phyloP scores from a whole-genome alignment of 2,888 invertebrate species.

The Hololepta plana region DNA sequence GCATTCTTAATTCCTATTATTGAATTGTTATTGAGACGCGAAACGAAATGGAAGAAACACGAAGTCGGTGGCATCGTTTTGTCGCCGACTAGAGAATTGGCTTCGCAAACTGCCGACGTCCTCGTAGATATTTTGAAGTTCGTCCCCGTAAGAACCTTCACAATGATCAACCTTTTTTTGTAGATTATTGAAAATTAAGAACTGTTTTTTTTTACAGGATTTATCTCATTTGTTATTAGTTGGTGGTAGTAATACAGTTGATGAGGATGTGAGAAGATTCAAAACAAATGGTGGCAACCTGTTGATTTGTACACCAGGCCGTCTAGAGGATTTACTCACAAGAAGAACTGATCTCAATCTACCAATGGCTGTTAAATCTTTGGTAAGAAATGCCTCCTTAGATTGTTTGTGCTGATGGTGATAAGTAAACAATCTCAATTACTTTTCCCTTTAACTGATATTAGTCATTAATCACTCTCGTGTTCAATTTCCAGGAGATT shows the following conservation, averaged over 20 bases:
- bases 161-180: not conserved
- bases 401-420: too few species aligned
- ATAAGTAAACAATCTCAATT: too few species aligned
- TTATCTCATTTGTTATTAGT: conserved; percentile 47
- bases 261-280: conserved; percentile 53
- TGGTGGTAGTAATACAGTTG: conserved; percentile 68
- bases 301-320: conserved; percentile 86
- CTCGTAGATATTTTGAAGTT: conserved; percentile 29
- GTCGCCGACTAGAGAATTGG: conserved; percentile 91
- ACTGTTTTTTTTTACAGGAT: conserved; percentile 13
- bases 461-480: too few species aligned
- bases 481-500: conserved; percentile 50
- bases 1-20: conserved; percentile 88
- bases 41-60: conserved; percentile 44
- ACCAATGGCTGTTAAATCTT: conserved; percentile 51
- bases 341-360: conserved; percentile 48
- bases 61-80: conserved; percentile 81
- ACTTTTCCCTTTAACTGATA: too few species aligned
- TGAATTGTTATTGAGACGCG: conserved; percentile 55
- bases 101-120: conserved; percentile 69
- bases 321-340: conserved; percentile 70
- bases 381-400: conserved; percentile 35
- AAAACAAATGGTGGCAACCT: conserved; percentile 60
- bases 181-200: not conserved
- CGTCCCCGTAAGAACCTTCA: conserved; percentile 24